Evolutionary conservation across 1,140 invertebrate genomes (phyloP), one percentile per base, ranked within the genome.

Genomic region (Cyphomyrmex costatus): DNA sequence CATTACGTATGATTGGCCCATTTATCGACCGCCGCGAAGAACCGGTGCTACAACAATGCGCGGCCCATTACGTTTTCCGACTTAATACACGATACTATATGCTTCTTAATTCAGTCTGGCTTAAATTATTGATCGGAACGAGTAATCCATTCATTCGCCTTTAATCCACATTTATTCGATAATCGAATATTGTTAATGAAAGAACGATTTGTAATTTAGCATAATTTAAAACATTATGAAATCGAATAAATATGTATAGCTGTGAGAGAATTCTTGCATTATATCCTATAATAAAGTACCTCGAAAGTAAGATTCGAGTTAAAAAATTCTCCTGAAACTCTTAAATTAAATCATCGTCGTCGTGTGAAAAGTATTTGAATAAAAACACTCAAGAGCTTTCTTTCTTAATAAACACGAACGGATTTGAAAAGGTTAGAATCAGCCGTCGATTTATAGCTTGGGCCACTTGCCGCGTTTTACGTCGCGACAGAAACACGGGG

Each of bases 1-100:
- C 79, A 83, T 83, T 83, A 83, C 36, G 36, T 83, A 83, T 83
- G 79, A 83, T 83, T 83, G 79, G 68, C 79, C 79, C 79, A 83
- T 42, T 83, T 83, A 83, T 83, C 79, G 79, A 82, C 36, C 79
- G 36, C 24, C 53, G 1, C 36, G 79, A 73, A 58, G 66, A 83
- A 83, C 51, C 79, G 51, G 16, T 49, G 68, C 12, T 24, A 42
- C 79, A 68, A 74, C 79, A 74, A 83, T 53, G 53, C 58, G 36
- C 74, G 76, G 27, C 12, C 68, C 68, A 83, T 73, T 74, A 83
- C 53, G 24, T 83, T 83, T 33, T 33, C 65, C 79, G 53, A 83
- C 53, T 82, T 83, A 82, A 83, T 83, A 49, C 79, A 33, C 36
- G 68, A 83, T 27, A 74, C 53, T 6, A 2, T 30, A n/a, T 27